Evolutionary conservation across 2,888 invertebrate species (phyloP), one percentile per base, ranked within the genome.

Genomic region (Tetheella fluctuosa): DNA sequence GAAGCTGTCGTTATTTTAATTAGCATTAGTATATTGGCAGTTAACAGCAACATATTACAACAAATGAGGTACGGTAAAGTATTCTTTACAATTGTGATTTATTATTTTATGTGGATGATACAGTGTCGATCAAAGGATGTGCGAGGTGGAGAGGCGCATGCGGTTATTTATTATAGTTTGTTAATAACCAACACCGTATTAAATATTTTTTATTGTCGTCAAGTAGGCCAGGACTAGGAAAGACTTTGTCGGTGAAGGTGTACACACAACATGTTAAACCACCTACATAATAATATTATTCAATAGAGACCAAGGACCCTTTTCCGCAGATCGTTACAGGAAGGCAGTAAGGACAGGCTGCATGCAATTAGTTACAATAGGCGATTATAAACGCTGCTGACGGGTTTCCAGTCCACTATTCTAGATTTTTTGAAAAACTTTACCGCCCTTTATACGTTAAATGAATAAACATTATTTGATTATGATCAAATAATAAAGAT

Each of bases 141-240:
- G 85, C 76, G 54, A 58, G 42, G 59, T 69, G 90, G 90, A 85
- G 62, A 79, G 91, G 86, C 75, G 67, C 89, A 86, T 90, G 89
- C 90, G 64, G 72, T 91, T 83, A 90, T 68, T 73, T 8, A 60
- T 48, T 62, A 65, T 56, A 67, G 64, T 62, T 66, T 67, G 82
- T 90, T 86, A 89, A 4, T 69, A 71, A 72, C 85, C 86, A 86
- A 81, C 87, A 86, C 85, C 80, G 61, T 61, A 60, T 59, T 58
- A 48, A 58, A 20, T 20, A 13, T 30, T 30, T 12, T 13, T 34
- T 30, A 7, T 30, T 6, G 13, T 34, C 2, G 34, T 34, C 13
- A 13, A 13, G 76, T 77, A 77, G 78, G 76, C 65, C 58, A 76
- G 76, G 70, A 67, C 25, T 23, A 71, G 77, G 86, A 77, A 67